Base-by-base conservation (phyloP, 1,140 invertebrate genomes). In the Sycobia sp. region DNA sequence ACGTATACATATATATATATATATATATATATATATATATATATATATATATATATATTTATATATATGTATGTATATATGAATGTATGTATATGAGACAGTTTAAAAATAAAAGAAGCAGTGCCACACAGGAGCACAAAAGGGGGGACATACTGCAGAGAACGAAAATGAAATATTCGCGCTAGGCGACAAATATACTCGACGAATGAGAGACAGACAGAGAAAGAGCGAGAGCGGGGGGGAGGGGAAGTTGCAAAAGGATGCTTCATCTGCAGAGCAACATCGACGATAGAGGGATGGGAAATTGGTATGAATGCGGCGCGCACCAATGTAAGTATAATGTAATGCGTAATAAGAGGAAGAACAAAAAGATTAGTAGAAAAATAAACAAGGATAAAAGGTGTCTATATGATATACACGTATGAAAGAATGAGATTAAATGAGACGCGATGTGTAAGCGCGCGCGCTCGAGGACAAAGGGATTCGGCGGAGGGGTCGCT, bases 371-470 rank as follows among this genome's bases (percentile, higher is more conserved):
- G 47, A 27, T 29, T 9, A 8, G 41, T n/a, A 49, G 4, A 46
- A 47, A 27, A 47, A 59, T 46, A 51, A 59, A 63, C 44, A 55
- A 55, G 22, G 29, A 58, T 39, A 56, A 62, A n/a, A 23, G 18
- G 47, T 41, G 47, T 39, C 7, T 41, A 41, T 16, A 14, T n/a
- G 38, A 55, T 18, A 29, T 43, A 18, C n/a, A n/a, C n/a, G n/a
- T n/a, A n/a, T n/a, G 3, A 43, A 43, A 51, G 13, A 51, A 66
- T 57, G 47, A 46, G 66, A 58, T 41, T 36, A 53, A 53, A 58
- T 47, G 22, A 46, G 36, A 57, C 36, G 20, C 32, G 38, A 60
- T n/a, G n/a, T n/a, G n/a, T n/a, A n/a, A n/a, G n/a, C n/a, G n/a
- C n/a, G n/a, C n/a, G n/a, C 41, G 32, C 41, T 3, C 14, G 23